Conservation (phyloP, 2,113 vertebrate genomes). For the Pomatorhinus ruficollis region DNA sequence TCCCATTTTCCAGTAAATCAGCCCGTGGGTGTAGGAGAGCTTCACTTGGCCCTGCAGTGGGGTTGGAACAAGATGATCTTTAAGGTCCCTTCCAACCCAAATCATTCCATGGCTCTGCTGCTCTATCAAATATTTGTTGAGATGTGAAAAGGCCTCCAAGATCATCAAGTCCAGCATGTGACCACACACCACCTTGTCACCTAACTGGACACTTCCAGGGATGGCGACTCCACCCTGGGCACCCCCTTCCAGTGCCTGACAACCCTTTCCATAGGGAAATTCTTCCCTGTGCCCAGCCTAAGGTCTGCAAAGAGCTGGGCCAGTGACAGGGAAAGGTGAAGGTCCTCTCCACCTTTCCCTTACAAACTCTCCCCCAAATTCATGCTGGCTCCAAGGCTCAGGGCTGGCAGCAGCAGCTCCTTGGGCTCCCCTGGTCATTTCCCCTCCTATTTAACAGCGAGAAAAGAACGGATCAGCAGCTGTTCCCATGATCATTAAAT, state of each 20-base stretch:
- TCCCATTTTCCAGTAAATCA: not conserved
- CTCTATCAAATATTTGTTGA: not conserved
- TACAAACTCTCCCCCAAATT: not conserved
- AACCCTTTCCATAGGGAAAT: not conserved
- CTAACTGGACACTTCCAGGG: not conserved
- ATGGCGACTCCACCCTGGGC: not conserved
- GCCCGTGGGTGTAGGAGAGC: accelerated
- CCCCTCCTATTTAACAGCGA: not conserved
- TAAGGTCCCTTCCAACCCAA: not conserved
- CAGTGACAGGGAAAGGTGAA: not conserved
- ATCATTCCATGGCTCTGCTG: not conserved
- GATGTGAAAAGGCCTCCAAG: not conserved
- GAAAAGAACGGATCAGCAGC: accelerated
- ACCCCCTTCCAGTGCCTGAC: not conserved
- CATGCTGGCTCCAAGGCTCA: not conserved
- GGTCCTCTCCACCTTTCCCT: not conserved
- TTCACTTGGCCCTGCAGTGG: not conserved
- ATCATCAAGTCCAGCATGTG: not conserved
- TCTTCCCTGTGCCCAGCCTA: not conserved
- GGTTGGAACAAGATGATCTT: not conserved
- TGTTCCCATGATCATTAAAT: not conserved
- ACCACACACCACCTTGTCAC: not conserved
- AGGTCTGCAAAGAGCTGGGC: not conserved
- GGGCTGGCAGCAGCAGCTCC: not conserved
- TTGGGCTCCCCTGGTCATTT: not conserved